phyloP scores from a whole-genome alignment of 2,888 invertebrate species.

The Dione vanillae region DNA sequence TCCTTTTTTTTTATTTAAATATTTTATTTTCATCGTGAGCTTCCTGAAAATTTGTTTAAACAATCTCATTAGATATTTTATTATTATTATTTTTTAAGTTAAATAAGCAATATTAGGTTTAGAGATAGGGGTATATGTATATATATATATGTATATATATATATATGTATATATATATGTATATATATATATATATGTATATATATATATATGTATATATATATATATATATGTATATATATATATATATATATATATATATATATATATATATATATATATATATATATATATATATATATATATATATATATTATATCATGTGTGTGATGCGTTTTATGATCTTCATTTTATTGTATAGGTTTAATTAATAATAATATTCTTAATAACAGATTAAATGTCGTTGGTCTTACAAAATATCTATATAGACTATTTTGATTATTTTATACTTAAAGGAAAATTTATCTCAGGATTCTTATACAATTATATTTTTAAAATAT shows the following conservation, averaged over 20 bases:
- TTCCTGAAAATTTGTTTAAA: slow-evolving; percentile 21
- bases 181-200: slow-evolving; percentile 5
- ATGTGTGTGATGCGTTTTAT: slow-evolving; percentile 20
- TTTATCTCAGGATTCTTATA: no score
- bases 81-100: slow-evolving; percentile 18
- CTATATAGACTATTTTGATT: no score
- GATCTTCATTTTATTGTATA: slow-evolving; percentile 26
- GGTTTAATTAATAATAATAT: background rate
- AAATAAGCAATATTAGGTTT: slow-evolving; percentile 29
- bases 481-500: no score
- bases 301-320: slow-evolving; percentile 4
- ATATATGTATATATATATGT: slow-evolving; percentile 12
- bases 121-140: slow-evolving; percentile 29
- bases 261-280: slow-evolving; percentile 26
- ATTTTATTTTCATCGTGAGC: slow-evolving; percentile 37
- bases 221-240: background rate
- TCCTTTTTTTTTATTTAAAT: slow-evolving; percentile 54
- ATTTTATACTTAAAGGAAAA: no score
- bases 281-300: slow-evolving; percentile 1
- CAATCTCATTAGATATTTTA: slow-evolving; percentile 30
- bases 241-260: slow-evolving; percentile 25
- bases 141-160: slow-evolving; percentile 32
- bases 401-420: slow-evolving; percentile 7
- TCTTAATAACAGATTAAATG: background rate
- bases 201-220: slow-evolving; percentile 2